Evolutionary conservation across 2,888 invertebrate genomes (phyloP).

Genomic region (Netelia virgata): DNA sequence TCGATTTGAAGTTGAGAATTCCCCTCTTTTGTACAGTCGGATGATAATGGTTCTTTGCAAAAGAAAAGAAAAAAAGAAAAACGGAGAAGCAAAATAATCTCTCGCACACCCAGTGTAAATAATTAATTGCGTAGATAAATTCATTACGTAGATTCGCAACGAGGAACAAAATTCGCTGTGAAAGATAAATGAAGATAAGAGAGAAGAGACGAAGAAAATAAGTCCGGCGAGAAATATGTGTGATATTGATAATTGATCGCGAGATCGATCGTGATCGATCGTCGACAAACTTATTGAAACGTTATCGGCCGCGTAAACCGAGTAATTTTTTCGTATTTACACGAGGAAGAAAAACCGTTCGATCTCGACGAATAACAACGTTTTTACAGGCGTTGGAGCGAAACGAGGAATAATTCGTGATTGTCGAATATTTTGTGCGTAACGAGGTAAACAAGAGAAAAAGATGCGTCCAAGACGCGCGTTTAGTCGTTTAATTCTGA

Average conservation of each 20-base stretch:
- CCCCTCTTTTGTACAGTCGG: conserved; percentile 9
- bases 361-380: too few species aligned
- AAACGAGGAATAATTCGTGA: too few species aligned
- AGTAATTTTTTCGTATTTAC: not conserved
- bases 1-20: conserved; percentile 47
- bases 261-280: not conserved
- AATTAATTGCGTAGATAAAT: conserved; percentile 3
- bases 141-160: not conserved
- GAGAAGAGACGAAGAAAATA: not conserved
- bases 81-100: not conserved
- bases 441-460: not conserved
- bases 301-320: not conserved
- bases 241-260: conserved; percentile 47
- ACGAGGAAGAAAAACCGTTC: not conserved
- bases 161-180: not conserved
- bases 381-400: too few species aligned
- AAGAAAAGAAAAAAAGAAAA: not conserved
- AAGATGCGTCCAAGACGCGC: conserved; percentile 6
- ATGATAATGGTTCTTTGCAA: not conserved
- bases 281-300: conserved; percentile 6
- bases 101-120: conserved; percentile 23
- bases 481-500: not conserved
- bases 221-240: conserved; percentile 5
- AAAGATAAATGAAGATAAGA: conserved; percentile 3
- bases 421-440: not conserved